Evolutionary conservation across 2,888 invertebrate genomes (phyloP).

Genomic region (Epicampocera succincta): DNA sequence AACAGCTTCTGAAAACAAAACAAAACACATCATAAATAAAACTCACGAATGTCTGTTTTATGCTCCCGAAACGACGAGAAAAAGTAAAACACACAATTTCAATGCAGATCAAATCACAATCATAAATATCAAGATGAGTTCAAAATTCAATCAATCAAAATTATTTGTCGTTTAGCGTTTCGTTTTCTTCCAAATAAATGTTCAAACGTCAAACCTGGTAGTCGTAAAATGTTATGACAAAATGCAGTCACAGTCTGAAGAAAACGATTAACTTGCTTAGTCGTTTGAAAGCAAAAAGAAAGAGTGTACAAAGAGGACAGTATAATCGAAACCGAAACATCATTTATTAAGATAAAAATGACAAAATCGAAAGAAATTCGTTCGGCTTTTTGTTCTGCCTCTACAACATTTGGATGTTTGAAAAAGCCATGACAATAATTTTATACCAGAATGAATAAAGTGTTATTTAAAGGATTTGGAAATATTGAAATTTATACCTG

Average conservation of each 20-base stretch:
- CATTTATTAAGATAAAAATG: slow-evolving; percentile 58
- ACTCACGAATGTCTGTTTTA: neutral
- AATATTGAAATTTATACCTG: slow-evolving; percentile 3
- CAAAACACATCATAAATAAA: slow-evolving; percentile 54
- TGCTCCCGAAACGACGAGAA: neutral
- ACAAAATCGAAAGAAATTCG: slow-evolving; percentile 51
- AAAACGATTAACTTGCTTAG: slow-evolving; percentile 38
- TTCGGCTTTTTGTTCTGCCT: slow-evolving; percentile 53
- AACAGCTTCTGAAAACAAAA: slow-evolving; percentile 67
- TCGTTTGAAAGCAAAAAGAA: neutral
- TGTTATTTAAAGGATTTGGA: slow-evolving; percentile 42
- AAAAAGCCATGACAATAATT: slow-evolving; percentile 56
- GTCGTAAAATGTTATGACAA: slow-evolving; percentile 74
- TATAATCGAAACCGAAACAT: slow-evolving; percentile 20
- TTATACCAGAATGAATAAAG: slow-evolving; percentile 21
- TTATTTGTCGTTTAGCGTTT: slow-evolving; percentile 77
- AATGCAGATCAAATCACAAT: slow-evolving; percentile 36
- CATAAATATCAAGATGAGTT: slow-evolving; percentile 58
- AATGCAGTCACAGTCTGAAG: slow-evolving; percentile 61
- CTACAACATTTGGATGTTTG: slow-evolving; percentile 59
- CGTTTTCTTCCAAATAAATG: neutral
- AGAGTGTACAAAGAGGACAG: neutral
- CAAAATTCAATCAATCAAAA: slow-evolving; percentile 78
- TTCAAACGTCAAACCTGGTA: slow-evolving; percentile 59
- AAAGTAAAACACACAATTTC: slow-evolving; percentile 41